Conservation (phyloP, 2,888 invertebrate species). For the Epinotia ramella region DNA sequence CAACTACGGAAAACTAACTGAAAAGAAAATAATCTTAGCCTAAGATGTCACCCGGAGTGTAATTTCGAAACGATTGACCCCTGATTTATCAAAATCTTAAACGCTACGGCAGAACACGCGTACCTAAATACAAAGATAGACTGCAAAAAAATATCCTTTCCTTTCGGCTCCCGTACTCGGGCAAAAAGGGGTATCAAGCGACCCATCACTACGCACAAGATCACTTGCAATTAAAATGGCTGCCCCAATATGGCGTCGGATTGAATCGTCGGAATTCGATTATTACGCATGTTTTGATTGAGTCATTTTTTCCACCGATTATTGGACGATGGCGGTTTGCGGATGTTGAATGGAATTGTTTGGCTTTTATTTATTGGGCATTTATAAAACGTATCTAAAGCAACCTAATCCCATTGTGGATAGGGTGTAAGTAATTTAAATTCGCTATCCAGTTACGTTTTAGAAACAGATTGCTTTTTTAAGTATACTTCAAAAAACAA, state of each 20-base stretch:
- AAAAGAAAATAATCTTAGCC: too few relatives aligned
- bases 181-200: neutral
- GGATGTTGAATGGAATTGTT: neutral
- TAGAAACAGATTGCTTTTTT: neutral
- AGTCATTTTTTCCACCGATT: constrained; percentile 48
- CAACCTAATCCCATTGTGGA: neutral
- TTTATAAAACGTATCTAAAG: neutral
- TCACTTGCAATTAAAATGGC: constrained; percentile 57
- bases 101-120: too few relatives aligned
- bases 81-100: too few relatives aligned
- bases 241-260: constrained; percentile 47
- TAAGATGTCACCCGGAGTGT: too few relatives aligned
- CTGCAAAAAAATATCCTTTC: too few relatives aligned
- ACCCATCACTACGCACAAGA: constrained; percentile 19
- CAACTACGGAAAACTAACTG: too few relatives aligned
- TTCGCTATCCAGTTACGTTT: neutral
- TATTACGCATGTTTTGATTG: constrained; percentile 57
- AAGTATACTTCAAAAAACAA: too few relatives aligned
- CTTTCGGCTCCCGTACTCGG: too few relatives aligned
- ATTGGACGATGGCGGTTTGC: constrained; percentile 17
- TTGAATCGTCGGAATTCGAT: constrained; percentile 55
- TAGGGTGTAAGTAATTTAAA: neutral
- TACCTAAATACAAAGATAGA: too few relatives aligned
- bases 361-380: constrained; percentile 6
- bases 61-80: too few relatives aligned